Conservation (phyloP, 2,113 vertebrate species). For the Nothoprocta perdicaria region DNA sequence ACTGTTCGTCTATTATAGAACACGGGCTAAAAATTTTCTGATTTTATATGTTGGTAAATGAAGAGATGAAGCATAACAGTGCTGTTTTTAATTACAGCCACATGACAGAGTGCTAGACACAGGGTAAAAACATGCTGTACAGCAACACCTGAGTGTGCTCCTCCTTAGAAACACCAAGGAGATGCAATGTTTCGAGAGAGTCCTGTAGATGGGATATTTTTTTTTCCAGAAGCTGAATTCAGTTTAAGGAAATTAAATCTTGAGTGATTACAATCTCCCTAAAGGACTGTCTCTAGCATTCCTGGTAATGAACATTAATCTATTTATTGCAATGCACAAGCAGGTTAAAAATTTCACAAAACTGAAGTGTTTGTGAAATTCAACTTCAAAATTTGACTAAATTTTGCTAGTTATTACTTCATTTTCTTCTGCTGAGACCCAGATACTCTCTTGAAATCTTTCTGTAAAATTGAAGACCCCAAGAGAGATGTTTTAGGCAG, state of each 20-base stretch:
- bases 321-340: background rate
- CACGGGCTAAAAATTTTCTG: background rate
- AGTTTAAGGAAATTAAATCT: conserved; percentile 3
- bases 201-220: background rate
- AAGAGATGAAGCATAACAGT: background rate
- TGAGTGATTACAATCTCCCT: background rate
- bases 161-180: background rate
- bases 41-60: background rate
- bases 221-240: conserved; percentile 11
- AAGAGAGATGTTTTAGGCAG: background rate
- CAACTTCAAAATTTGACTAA: background rate
- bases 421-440: background rate
- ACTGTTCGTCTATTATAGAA: background rate
- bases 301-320: background rate
- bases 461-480: background rate
- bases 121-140: background rate
- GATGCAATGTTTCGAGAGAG: background rate
- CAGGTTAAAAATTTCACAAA: background rate
- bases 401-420: background rate
- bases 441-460: background rate
- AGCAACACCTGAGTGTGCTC: background rate
- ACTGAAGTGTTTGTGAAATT: background rate
- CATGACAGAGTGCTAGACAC: background rate
- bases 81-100: conserved; percentile 15
- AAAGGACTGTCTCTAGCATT: background rate